These are phyloP conservation scores for Pempheris klunzingeri DNA, from an alignment of 2,797 vertebrate genomes.

Conservation along the genomic window DNA sequence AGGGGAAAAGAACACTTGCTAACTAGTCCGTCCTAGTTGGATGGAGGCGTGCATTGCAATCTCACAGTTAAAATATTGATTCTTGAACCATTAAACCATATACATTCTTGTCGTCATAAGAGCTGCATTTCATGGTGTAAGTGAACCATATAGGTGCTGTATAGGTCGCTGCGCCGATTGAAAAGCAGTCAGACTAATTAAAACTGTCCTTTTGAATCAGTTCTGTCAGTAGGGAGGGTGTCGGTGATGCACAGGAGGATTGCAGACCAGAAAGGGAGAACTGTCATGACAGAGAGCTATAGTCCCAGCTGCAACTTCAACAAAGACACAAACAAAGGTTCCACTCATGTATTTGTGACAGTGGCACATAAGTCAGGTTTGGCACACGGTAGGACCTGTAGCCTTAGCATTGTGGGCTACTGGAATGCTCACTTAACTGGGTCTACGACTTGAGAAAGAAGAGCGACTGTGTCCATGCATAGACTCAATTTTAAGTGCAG, in stretches of 20 bases:
- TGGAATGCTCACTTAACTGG: slow-evolving; percentile 21
- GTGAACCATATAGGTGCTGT: not conserved
- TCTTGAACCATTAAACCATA: slow-evolving; percentile 2
- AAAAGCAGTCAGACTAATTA: slow-evolving; percentile 8
- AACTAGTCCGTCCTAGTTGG: slow-evolving; percentile 3
- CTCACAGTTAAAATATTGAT: not conserved
- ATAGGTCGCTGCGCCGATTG: not conserved
- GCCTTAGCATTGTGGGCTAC: not conserved
- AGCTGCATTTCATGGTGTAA: not conserved
- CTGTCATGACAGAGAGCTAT: slow-evolving; percentile 6
- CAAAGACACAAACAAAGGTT: slow-evolving; percentile 20
- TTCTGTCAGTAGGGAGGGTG: not conserved
- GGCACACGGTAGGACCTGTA: not conserved
- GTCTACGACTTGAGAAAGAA: slow-evolving; percentile 15
- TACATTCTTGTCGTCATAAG: not conserved
- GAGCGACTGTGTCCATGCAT: slow-evolving; percentile 32
- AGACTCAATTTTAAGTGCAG: slow-evolving; percentile 39
- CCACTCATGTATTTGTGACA: slow-evolving; percentile 35
- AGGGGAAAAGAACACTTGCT: slow-evolving; percentile 17
- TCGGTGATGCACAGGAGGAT: not conserved
- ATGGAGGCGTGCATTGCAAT: not conserved
- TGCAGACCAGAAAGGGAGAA: slow-evolving; percentile 7
- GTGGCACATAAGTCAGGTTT: not conserved
- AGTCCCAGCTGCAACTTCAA: slow-evolving; percentile 9
- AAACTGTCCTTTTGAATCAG: not conserved